Conservation (phyloP, 2,113 vertebrate genomes). For the Trochalopteron elliotii region DNA sequence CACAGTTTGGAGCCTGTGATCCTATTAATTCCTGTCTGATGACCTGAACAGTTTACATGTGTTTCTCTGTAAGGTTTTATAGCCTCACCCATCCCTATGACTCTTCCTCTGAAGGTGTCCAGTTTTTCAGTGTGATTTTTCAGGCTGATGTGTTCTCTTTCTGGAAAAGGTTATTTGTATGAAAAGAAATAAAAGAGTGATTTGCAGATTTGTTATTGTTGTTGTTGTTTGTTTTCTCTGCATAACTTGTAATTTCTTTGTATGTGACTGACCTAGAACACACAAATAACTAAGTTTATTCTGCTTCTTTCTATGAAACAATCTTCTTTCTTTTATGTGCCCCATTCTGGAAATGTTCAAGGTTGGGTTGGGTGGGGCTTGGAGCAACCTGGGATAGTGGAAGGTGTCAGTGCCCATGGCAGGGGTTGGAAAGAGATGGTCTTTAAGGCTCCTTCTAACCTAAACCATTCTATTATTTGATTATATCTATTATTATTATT, state of each 20-base stretch:
- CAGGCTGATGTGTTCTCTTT: accelerated
- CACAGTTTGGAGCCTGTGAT: neutral
- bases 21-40: neutral
- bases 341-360: neutral
- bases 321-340: neutral
- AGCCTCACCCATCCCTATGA: neutral
- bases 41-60: neutral
- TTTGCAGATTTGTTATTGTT: neutral
- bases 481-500: neutral
- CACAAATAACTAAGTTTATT: neutral
- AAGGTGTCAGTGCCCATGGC: accelerated
- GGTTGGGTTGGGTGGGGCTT: neutral
- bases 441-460: neutral
- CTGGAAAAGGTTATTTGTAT: neutral
- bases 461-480: neutral
- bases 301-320: neutral
- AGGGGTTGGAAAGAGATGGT: accelerated
- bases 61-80: neutral
- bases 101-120: neutral
- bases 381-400: neutral
- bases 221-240: neutral
- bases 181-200: neutral
- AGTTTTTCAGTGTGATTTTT: neutral
- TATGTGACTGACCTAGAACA: neutral
- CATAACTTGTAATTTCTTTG: neutral